These are phyloP conservation scores for Sminthurides aquaticus DNA, from an alignment of 2,888 invertebrate genomes.

Conservation along the genomic window DNA sequence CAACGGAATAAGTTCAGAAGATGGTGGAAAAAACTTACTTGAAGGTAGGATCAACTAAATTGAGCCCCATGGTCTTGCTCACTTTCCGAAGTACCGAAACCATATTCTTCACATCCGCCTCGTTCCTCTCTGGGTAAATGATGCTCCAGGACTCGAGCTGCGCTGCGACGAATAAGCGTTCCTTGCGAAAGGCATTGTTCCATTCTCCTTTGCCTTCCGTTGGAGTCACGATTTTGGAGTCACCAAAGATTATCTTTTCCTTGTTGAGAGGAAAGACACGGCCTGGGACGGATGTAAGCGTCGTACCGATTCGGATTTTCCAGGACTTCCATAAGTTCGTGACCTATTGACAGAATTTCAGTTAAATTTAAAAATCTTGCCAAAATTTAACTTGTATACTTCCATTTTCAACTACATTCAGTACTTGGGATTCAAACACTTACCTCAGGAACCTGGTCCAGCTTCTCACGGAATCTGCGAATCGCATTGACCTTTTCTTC, in stretches of 20 bases:
- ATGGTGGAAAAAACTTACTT: constrained; percentile 21
- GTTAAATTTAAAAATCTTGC: not conserved
- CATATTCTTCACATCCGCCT: constrained; percentile 17
- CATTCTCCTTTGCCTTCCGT: constrained; percentile 65
- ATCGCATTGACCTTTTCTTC: not conserved
- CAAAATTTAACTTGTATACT: not conserved
- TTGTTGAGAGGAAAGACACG: not conserved
- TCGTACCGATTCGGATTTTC: not conserved
- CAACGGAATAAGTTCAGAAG: too few relatives aligned
- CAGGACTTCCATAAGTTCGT: not conserved
- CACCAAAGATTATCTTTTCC: constrained; percentile 54
- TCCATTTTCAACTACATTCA: not conserved
- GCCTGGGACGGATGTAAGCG: not conserved
- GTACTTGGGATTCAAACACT: too few relatives aligned
- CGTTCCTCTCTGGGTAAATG: constrained; percentile 20
- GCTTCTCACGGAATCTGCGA: not conserved
- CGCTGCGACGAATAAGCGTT: constrained; percentile 41
- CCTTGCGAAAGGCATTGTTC: constrained; percentile 60
- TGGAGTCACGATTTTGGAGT: not conserved
- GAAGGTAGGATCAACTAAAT: constrained; percentile 10
- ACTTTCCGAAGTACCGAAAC: constrained; percentile 27
- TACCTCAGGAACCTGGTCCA: not conserved
- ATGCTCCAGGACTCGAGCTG: constrained; percentile 41
- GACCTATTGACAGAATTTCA: not conserved
- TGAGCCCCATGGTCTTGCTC: constrained; percentile 23